phyloP scores from a whole-genome alignment of 2,113 vertebrate genomes.

The Uria aalge region DNA sequence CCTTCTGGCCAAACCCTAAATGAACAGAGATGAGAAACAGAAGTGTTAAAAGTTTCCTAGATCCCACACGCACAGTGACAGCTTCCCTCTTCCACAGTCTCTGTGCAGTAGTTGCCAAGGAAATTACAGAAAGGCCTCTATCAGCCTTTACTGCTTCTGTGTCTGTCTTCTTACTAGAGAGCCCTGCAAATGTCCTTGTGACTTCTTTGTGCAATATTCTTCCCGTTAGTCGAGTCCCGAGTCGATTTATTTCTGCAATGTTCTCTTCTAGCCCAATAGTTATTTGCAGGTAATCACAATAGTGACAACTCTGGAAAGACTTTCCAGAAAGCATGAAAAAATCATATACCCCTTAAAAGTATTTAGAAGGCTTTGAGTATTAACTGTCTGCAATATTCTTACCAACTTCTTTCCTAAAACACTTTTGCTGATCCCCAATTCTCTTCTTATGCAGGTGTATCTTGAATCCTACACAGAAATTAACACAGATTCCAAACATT shows the following conservation, averaged over 20 bases:
- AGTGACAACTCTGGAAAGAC: neutral
- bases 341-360: neutral
- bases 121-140: neutral
- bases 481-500: neutral
- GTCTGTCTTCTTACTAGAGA: neutral
- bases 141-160: neutral
- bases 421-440: neutral
- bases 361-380: neutral
- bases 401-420: neutral
- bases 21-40: neutral
- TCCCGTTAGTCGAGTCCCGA: neutral
- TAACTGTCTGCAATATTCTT: neutral
- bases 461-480: neutral
- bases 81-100: neutral
- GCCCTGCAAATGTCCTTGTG: neutral
- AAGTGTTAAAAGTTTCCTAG: neutral
- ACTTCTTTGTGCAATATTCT: neutral
- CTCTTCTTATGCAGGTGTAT: neutral
- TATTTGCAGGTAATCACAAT: neutral
- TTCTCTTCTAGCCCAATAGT: neutral
- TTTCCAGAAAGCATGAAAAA: neutral
- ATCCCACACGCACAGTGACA: neutral
- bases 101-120: neutral
- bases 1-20: neutral
- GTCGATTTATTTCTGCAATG: neutral